These are phyloP conservation scores for Amiota mariae DNA, from an alignment of 2,888 invertebrate genomes.

Conservation along the genomic window DNA sequence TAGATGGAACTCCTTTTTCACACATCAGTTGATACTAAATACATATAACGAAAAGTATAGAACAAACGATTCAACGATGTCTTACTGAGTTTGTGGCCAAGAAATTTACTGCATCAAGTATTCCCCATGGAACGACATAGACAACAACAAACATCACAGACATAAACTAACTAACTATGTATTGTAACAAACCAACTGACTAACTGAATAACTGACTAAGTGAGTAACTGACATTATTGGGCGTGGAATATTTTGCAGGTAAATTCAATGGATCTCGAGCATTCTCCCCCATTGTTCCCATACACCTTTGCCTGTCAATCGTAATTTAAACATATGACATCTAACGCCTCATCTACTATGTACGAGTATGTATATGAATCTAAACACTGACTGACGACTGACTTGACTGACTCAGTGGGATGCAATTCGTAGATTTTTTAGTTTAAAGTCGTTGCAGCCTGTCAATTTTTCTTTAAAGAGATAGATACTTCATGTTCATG, in stretches of 20 bases:
- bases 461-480: conserved; percentile 50
- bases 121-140: conserved; percentile 53
- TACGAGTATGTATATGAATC: neutral
- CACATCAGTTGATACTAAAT: neutral
- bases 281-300: conserved; percentile 23
- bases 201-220: neutral
- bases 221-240: conserved; percentile 9
- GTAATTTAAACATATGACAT: conserved; percentile 62
- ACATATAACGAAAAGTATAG: neutral
- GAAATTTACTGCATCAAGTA: neutral
- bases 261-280: conserved; percentile 4
- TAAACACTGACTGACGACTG: neutral
- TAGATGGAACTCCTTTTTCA: neutral
- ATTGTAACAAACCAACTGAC: no score
- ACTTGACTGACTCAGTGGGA: conserved; percentile 61
- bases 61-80: neutral
- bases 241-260: conserved; percentile 27
- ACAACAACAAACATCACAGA: no score
- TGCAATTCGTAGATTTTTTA: conserved; percentile 62
- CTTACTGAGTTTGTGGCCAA: neutral
- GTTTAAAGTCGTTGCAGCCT: conserved; percentile 15
- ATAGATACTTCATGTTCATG: conserved; percentile 59
- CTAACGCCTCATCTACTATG: conserved; percentile 53
- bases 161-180: no score
- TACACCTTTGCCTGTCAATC: conserved; percentile 58